Evolutionary conservation across 2,113 vertebrate genomes (phyloP), one percentile per base, ranked within the genome.

Genomic region (Dinomys branickii): DNA sequence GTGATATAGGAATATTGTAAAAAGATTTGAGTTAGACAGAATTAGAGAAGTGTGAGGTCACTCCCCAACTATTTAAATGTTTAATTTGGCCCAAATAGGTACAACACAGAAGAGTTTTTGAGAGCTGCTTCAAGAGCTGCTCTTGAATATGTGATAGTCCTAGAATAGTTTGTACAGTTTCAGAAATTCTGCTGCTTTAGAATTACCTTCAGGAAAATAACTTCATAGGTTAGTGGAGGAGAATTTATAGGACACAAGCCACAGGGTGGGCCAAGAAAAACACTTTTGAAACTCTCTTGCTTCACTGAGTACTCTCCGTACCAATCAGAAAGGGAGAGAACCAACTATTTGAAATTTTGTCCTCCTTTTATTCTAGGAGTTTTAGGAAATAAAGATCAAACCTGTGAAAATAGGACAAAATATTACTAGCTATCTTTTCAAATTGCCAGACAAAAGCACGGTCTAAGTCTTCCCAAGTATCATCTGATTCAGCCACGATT

Each of bases 381-480:
- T 16, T n/a, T 96, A 77, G 84, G 17, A 33, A 67, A 88, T 33
- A 61, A 82, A 13, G 16, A 92, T 50, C n/a, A 50, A 85, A 96
- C 75, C 59, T 84, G 26, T 91, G 41, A 80, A 87, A 90, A 78
- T 59, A 96, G 75, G 61, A 35, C 84, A 69, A 85, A 95, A 56
- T 54, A 54, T 50, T 84, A 87, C 14, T 20, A 30, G 61, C 16
- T n/a, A 17, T 19, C 19, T 92, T 95, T 95, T 91, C 44, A 58
- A 80, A 78, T 26, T 35, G 26, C 82, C 52, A 50, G 22, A 33
- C 20, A n/a, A 89, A 90, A 67, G 41, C 22, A 61, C 5, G 52
- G 8, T n/a, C 50, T 30, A 75, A 78, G 47, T 24, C 56, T 85
- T 6, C 41, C 61, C 71, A 69, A 61, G 10, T 5, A 22, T 24